Base-by-base conservation (phyloP, 2,888 invertebrate genomes). In the Unio pictorum region DNA sequence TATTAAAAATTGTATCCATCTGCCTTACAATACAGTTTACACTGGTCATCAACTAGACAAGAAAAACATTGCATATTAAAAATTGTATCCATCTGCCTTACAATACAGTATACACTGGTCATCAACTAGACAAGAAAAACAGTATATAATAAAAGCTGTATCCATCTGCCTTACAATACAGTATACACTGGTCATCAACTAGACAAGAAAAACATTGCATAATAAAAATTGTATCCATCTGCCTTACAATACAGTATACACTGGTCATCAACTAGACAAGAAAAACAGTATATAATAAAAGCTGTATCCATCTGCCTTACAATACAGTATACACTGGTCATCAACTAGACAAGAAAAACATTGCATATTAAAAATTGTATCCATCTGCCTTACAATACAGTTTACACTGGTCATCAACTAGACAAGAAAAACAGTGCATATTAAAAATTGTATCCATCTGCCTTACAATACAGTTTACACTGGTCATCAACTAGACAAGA, bases 391-490 rank as follows among this genome's bases (percentile, higher is more conserved):
- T 28, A 28, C 28, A 28, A 4, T 28, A 28, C 28, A 28, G 28
- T 4, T 2, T 28, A 28, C 93, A 91, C 95, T 96, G 91, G 89
- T 96, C 79, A 93, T 94, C 88, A 95, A 95, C 15, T 94, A 94
- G 18, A 89, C 94, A 93, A 76, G 92, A 91, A 82, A 93, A 93
- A 94, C 88, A 96, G 96, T 26, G 95, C 93, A 91, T 95, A 96
- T 91, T 97, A 98, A 91, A 98, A 98, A 78, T 96, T 92, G 89
- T 97, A 96, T 1, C 95, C 95, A 74, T 93, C 93, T 0, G 98
- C 98, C 95, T 96, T 97, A 91, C 98, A 99, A 91, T 97, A 97
- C 84, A 98, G 91, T 91, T 97, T 97, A 90, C 98, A 99, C 60
- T 95, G 95, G 89, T 96, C 95, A 8, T 94, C 94, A 3, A 94